phyloP scores from a whole-genome alignment of 2,113 vertebrate genomes.

The Probosciger aterrimus region DNA sequence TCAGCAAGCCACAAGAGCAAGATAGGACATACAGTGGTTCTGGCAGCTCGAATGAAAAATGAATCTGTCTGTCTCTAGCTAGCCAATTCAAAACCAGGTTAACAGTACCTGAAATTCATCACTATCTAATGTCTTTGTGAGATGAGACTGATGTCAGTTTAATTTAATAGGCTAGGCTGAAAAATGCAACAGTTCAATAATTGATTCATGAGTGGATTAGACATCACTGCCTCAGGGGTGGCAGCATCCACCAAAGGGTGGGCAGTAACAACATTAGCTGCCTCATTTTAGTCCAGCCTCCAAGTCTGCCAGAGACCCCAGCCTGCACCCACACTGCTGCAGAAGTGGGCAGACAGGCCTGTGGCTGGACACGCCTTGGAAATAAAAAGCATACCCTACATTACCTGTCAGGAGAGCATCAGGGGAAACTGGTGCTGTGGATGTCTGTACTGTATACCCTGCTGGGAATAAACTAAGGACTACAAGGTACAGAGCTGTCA shows the following conservation, averaged over 20 bases:
- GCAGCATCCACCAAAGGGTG: slow-evolving; percentile 3
- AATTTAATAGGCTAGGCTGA: slow-evolving; percentile 64
- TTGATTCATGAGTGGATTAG: slow-evolving; percentile 64
- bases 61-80: slow-evolving; percentile 43
- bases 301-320: background rate
- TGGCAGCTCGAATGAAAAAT: slow-evolving; percentile 47
- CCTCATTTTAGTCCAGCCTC: background rate
- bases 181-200: slow-evolving; percentile 63
- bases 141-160: slow-evolving; percentile 68
- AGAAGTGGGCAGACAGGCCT: background rate
- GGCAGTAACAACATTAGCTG: background rate
- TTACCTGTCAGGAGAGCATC: background rate
- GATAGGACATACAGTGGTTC: background rate
- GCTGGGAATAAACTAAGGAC: slow-evolving; percentile 12
- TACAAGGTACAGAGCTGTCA: slow-evolving; percentile 46
- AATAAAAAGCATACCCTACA: background rate
- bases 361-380: background rate
- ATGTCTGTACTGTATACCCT: background rate
- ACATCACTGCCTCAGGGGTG: slow-evolving; percentile 36
- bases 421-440: background rate
- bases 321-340: rapidly evolving
- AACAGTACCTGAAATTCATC: slow-evolving; percentile 66
- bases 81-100: slow-evolving; percentile 61
- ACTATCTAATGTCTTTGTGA: slow-evolving; percentile 60
- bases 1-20: slow-evolving; percentile 4